Evolutionary conservation across 2,888 invertebrate genomes (phyloP), one percentile per base, ranked within the genome.

Genomic region (Odontocolon sp.): DNA sequence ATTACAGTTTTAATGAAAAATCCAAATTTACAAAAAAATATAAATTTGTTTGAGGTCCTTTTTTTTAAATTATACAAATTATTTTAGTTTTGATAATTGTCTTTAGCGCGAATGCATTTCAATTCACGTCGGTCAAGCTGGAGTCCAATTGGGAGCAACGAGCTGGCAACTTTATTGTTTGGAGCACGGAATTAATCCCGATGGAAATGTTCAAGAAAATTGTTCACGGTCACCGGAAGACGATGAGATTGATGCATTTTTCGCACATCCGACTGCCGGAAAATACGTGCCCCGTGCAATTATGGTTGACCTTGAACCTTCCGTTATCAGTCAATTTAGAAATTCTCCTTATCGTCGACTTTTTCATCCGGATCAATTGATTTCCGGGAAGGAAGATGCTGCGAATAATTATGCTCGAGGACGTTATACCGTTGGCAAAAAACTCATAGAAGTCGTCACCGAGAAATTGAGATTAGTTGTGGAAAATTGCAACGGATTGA

Each of bases 281-380:
- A 93, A 93, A 82, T 93, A 92, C 83, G 92, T 93, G 0, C 93
- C 93, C 9, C 87, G 93, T 50, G 91, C 89, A 11, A 91, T 93
- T 33, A 92, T 93, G 86, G 92, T 93, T 28, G 93, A 93, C 83
- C 87, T 93, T 69, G 93, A 93, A 84, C 93, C 93, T 18, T 93
- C 93, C 64, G 93, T 93, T 14, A 69, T 83, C 31, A 81, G 79
- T 57, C 77, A 79, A 50, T 81, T 81, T 54, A 77, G 66, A 59
- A 79, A 71, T 68, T 81, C 81, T 5, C 84, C 90, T 9, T 92
- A 92, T 83, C 88, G 91, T 14, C 88, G 90, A 72, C 87, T 93
- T 16, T 93, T 92, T 85, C 92, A 92, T 83, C 92, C 92, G 3
- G 92, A 92, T 71, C 92, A 92, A 82, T 85, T 93, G 72, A 91